Evolutionary conservation across 2,888 invertebrate species (phyloP).

Genomic region (Sclerodermus sp.): DNA sequence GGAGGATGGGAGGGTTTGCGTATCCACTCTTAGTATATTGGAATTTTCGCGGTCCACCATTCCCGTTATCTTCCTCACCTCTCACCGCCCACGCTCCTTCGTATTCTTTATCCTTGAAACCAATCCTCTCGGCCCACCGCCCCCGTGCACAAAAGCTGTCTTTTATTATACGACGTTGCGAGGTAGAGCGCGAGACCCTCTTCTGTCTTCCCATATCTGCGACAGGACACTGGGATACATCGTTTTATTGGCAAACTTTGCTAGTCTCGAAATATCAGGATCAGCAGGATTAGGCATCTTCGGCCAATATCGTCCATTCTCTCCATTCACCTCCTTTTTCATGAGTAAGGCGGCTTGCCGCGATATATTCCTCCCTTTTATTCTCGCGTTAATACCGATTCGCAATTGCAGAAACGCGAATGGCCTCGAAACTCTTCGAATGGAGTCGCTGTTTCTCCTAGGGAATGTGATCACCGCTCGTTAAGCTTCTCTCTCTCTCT

Average conservation of each 20-base stretch:
- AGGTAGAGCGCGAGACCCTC: too few relatives aligned
- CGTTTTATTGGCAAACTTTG: conserved; percentile 24
- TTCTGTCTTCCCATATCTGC: neutral
- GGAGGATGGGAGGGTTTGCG: conserved; percentile 34
- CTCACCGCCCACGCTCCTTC: conserved; percentile 13
- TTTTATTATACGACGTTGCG: too few relatives aligned
- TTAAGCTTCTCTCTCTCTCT: too few relatives aligned
- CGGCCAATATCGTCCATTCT: conserved; percentile 34
- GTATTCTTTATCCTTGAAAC: conserved; percentile 2
- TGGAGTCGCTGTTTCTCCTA: too few relatives aligned
- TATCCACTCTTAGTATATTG: conserved; percentile 54
- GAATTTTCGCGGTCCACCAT: conserved; percentile 28
- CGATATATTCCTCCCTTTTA: neutral
- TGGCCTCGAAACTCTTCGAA: too few relatives aligned
- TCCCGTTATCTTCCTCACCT: conserved; percentile 6
- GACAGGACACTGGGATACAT: neutral
- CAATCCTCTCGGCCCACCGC: neutral
- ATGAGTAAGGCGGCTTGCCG: neutral
- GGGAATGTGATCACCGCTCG: too few relatives aligned
- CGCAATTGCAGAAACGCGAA: too few relatives aligned
- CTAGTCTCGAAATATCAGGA: conserved; percentile 32
- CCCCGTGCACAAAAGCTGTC: neutral
- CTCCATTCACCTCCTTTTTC: neutral
- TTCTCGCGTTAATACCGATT: neutral
- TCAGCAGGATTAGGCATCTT: conserved; percentile 35